Base-by-base conservation (phyloP, 2,113 vertebrate genomes). In the Tenebrosternarchus preto region DNA sequence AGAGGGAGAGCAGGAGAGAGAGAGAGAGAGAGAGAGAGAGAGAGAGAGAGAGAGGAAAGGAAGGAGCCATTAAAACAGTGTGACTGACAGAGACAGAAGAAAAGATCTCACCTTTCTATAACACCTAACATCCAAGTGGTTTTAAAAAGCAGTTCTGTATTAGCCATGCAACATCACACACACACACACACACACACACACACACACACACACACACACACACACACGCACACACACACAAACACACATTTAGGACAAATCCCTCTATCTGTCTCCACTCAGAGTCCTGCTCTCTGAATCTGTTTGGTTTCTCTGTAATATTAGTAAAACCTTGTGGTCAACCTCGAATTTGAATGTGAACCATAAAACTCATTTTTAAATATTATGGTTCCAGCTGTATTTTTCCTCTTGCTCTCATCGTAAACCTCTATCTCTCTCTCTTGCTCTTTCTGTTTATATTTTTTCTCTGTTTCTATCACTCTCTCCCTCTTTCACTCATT, bases 291-390 rank as follows among this genome's bases (percentile, higher is more conserved):
- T 31, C 78, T 56, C 69, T 57, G 63, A 12, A 22, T 72, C 31
- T 70, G 43, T 36, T 27, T 31, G 69, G 53, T 55, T 53, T 5
- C 27, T 61, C 17, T 60, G n/a, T 27, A 73, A 64, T 73, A 33
- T 46, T 25, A 43, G 33, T 36, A 80, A 55, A 80, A 71, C 66
- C 50, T 64, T 31, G 17, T 63, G 73, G 73, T 76, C 76, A 76
- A 76, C 80, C 73, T 70, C 73, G 31, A 57, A 60, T 61, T 31
- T 69, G 39, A 76, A 67, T n/a, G 73, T 22, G 29, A 76, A 76
- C 76, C 24, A 29, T 16, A 61, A n/a, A 39, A 57, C 33, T 77
- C 17, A 64, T 22, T 73, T 55, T 59, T 68, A 68, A 81, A 76
- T 50, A 59, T 20, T 76, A 53, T 36, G 80, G 55, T 57, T 33